Evolutionary conservation across 2,888 invertebrate species (phyloP).

Genomic region (Coleophora flavipennella): DNA sequence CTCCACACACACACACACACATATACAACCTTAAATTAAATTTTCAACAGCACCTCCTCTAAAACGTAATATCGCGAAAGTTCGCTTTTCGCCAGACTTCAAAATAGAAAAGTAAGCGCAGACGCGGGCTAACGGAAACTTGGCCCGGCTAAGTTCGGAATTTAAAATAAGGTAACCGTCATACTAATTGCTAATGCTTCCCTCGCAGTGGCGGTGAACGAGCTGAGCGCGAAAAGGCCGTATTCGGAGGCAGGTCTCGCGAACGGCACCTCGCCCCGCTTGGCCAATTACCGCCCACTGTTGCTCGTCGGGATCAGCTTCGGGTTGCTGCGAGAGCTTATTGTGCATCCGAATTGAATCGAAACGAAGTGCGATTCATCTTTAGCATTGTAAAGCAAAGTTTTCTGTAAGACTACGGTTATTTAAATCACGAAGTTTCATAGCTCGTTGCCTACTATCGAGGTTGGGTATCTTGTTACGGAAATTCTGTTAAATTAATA

Average conservation of each 20-base stretch:
- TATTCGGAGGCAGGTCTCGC: constrained; percentile 46
- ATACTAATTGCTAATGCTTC: constrained; percentile 13
- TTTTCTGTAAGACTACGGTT: not conserved
- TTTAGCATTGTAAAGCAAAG: not conserved
- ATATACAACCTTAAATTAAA: no score
- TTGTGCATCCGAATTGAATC: constrained; percentile 13
- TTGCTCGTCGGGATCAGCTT: constrained; percentile 37
- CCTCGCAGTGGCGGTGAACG: constrained; percentile 59
- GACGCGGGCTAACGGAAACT: not conserved
- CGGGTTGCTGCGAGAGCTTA: constrained; percentile 29
- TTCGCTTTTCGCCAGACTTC: no score
- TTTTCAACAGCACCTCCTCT: no score
- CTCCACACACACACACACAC: no score
- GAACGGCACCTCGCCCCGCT: constrained; percentile 31
- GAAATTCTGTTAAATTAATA: no score
- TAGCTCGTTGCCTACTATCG: no score
- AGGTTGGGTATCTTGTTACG: no score
- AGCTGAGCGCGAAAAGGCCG: constrained; percentile 55
- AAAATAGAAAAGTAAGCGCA: constrained; percentile 6
- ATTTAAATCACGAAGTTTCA: no score
- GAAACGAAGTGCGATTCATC: constrained; percentile 17
- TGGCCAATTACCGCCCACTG: constrained; percentile 23
- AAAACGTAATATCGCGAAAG: no score
- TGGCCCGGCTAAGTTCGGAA: constrained; percentile 9
- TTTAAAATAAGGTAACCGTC: constrained; percentile 13